Evolutionary conservation across 2,888 invertebrate species (phyloP), one percentile per base, ranked within the genome.

Genomic region (Mylabris sibirica): DNA sequence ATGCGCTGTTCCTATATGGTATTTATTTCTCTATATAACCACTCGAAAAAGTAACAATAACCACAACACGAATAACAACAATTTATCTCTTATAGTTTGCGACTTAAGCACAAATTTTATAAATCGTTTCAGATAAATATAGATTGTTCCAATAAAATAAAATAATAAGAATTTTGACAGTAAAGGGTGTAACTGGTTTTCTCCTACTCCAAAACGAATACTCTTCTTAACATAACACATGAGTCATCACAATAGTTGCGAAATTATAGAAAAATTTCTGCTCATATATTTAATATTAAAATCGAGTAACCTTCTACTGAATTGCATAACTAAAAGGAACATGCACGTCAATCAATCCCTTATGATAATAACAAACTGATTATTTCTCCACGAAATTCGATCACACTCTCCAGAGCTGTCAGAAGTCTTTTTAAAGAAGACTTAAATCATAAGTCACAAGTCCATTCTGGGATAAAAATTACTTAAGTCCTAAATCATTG

Each of bases 1-100:
- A 72, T 72, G 72, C 72, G 63, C 68, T 72, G 70, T 72, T 70
- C 70, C 70, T 64, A 64, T 70, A 70, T 65, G 65, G 69, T 72
- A 72, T 72, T 72, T 72, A 72, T 30, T 72, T 66, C 66, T 69
- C 62, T 69, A 68, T 60, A 64, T 69, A 66, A 64, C 69, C 69
- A 67, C 60, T 64, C 61, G 49, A 12, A 12, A 35, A n/a, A n/a
- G n/a, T 11, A 35, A 35, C 65, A 60, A 60, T 35, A 41, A 38
- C n/a, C n/a, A n/a, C 38, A 38, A 38, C 14, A 38, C 11, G 12
- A 38, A 38, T 14, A 38, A 41, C 41, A 41, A 44, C 11, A 44
- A n/a, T 3, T n/a, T n/a, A 44, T 60, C 64, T 14, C n/a, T 69
- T 66, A 69, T 69, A 69, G 63, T 66, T n/a, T n/a, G n/a, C n/a